Evolutionary conservation across 2,113 vertebrate genomes (phyloP), one percentile per base, ranked within the genome.

Genomic region (Tetraodon nigroviridis): DNA sequence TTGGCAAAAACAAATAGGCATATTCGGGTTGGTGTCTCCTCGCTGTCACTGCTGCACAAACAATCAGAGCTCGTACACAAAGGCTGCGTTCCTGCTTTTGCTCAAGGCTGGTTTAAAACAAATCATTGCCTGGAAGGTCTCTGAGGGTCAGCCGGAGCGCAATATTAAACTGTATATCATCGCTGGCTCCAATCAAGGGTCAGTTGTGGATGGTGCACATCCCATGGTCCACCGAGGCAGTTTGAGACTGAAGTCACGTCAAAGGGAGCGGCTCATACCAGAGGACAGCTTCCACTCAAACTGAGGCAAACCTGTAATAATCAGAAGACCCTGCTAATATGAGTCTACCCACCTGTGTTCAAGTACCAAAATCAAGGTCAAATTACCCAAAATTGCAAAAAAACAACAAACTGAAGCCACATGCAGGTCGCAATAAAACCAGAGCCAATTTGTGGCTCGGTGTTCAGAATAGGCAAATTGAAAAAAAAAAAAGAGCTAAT

Each of bases 1-100:
- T 21, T 79, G 70, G 67, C 59, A 64, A 18, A 51, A 72, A 71
- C 49, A 69, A 68, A 60, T 54, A n/a, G 61, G 40, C 24, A 24
- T 24, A 20, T 18, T 55, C 48, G 40, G 69, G 47, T 59, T 49
- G 51, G 32, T 56, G 44, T 54, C n/a, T 57, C 17, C 63, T 27
- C 21, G 2, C 17, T 44, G 19, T 51, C 10, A 19, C 14, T 29
- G 21, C 21, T 7, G 27, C 16, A n/a, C 16, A 17, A 17, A 14
- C 20, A 49, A 50, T 67, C 32, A 11, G 0, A 62, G 21, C 46
- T 68, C 40, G 21, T 40, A 40, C 61, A 61, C 52, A 55, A 58
- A 66, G 18, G 18, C 24, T 10, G 1, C 16, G 7, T 46, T 63
- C 45, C 32, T n/a, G 8, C 13, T 12, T 46, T 58, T 1, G 15